A percentile compares a stretch with the other conserved stretches of the same genome.
phyloP scores from a whole-genome alignment of 2,113 vertebrate species.

The Xenotilapia leptura region DNA sequence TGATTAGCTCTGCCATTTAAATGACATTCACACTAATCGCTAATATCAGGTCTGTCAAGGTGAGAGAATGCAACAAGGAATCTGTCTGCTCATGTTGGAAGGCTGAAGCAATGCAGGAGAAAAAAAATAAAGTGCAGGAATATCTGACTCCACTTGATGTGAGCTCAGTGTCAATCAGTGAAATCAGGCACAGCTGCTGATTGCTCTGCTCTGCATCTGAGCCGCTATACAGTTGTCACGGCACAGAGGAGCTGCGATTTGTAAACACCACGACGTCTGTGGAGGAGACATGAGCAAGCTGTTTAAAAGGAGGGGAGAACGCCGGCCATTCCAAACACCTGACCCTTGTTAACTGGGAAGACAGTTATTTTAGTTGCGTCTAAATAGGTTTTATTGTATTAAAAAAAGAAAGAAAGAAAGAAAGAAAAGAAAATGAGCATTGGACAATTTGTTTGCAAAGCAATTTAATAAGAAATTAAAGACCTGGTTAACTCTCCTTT shows the following conservation, averaged over 20 bases:
- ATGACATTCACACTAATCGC: constrained; percentile 69
- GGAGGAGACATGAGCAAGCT: not conserved
- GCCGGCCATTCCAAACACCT: constrained; percentile 8
- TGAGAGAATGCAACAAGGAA: constrained; percentile 47
- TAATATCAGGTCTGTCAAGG: constrained; percentile 64
- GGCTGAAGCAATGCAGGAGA: not conserved
- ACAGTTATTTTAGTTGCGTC: not conserved
- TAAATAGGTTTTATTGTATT: constrained; percentile 11
- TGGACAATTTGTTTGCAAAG: not conserved
- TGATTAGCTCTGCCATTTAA: constrained; percentile 74
- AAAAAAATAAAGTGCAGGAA: constrained; percentile 1
- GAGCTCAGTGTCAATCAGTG: constrained; percentile 41
- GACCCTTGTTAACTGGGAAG: not conserved
- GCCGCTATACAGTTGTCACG: constrained; percentile 16
- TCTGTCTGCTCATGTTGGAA: constrained; percentile 25
- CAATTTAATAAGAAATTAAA: constrained; percentile 31
- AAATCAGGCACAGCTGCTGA: constrained; percentile 33
- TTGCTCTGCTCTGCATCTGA: constrained; percentile 29
- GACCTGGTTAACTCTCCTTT: constrained; percentile 21
- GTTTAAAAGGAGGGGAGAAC: constrained; percentile 20
- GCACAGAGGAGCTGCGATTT: constrained; percentile 23
- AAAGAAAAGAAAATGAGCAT: not conserved
- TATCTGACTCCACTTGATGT: constrained; percentile 51
- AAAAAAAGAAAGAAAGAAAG: not conserved
- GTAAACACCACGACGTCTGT: constrained; percentile 26